These are phyloP conservation scores for Craseonycteris thonglongyai DNA, from an alignment of 2,113 vertebrate genomes.

Conservation along the genomic window DNA sequence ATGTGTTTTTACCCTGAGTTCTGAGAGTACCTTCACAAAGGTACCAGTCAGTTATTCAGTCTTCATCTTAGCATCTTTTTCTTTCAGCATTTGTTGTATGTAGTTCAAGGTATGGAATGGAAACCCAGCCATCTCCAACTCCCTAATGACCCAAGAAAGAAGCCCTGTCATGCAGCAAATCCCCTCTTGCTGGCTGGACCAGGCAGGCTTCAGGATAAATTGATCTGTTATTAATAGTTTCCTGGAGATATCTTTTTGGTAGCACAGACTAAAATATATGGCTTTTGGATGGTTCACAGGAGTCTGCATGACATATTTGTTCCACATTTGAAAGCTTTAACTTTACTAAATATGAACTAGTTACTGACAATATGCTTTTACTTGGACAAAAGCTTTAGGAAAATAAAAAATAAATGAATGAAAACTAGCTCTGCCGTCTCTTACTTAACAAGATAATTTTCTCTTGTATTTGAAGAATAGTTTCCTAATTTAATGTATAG, in stretches of 20 bases:
- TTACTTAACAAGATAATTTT: neutral
- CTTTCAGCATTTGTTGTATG: neutral
- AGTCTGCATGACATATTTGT: neutral
- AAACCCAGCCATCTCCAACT: conserved; percentile 24
- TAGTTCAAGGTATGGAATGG: neutral
- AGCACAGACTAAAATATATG: conserved; percentile 33
- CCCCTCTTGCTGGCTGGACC: neutral
- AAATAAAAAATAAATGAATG: neutral
- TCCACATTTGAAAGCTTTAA: neutral
- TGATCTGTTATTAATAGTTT: conserved; percentile 40
- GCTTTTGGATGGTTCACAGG: neutral
- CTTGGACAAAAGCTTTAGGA: neutral
- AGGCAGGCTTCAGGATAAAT: conserved; percentile 33
- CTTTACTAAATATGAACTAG: conserved; percentile 11
- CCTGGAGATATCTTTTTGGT: neutral
- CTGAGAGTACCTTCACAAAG: neutral
- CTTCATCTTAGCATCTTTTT: neutral
- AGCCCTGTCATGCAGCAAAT: conserved; percentile 44
- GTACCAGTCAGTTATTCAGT: neutral
- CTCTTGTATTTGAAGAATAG: neutral
- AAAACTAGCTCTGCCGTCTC: neutral
- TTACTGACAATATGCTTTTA: neutral
- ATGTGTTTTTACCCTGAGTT: neutral
- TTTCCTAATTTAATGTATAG: neutral
- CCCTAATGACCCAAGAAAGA: conserved; percentile 31